Evolutionary conservation across 2,797 vertebrate genomes (phyloP).

Genomic region (Mycteria americana): DNA sequence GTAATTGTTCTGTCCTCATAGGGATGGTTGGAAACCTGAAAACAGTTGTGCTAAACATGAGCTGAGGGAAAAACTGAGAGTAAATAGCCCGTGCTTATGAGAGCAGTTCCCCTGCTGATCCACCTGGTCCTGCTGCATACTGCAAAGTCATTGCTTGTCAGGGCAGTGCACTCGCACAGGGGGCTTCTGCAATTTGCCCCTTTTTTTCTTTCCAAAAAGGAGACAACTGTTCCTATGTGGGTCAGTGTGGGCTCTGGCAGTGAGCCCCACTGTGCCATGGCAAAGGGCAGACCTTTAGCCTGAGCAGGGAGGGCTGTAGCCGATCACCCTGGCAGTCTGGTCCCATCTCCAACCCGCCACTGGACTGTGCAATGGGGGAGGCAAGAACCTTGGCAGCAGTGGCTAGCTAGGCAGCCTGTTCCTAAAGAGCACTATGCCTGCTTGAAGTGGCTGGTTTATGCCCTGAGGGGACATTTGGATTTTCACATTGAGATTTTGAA

Average conservation of each 20-base stretch:
- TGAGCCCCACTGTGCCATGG: neutral
- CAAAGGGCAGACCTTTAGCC: neutral
- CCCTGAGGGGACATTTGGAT: neutral
- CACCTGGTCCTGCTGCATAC: neutral
- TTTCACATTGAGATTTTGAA: neutral
- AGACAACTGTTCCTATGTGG: neutral
- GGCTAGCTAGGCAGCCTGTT: neutral
- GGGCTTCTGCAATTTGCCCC: neutral
- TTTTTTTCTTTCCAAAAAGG: neutral
- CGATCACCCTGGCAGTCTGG: fast-evolving
- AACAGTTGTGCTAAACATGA: neutral
- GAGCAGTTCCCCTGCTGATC: neutral
- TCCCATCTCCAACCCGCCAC: fast-evolving
- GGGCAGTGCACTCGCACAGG: fast-evolving
- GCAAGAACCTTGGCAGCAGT: neutral
- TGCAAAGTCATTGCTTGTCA: neutral
- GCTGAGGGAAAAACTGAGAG: neutral
- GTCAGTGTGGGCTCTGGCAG: neutral
- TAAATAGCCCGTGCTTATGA: neutral
- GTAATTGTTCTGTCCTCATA: neutral
- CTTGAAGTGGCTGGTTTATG: neutral
- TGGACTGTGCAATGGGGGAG: fast-evolving
- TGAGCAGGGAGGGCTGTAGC: neutral
- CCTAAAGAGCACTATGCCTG: fast-evolving
- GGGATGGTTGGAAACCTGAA: neutral